Evolutionary conservation across 2,888 invertebrate genomes (phyloP).

Genomic region (Gerris lacustris): DNA sequence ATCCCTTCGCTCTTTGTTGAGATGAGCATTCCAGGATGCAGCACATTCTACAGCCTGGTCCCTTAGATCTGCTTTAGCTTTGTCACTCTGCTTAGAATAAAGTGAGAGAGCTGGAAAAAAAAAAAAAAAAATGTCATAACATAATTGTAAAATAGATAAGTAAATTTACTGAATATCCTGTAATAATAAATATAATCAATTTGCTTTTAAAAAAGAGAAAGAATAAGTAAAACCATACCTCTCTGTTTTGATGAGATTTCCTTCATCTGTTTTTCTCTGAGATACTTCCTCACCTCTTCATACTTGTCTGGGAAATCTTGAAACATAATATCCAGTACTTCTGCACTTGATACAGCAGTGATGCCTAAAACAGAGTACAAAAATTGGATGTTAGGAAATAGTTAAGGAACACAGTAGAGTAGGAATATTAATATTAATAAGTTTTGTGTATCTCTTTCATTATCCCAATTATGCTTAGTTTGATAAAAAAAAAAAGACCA

Average conservation of each 20-base stretch:
- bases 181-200: neutral
- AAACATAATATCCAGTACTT: conserved; percentile 89
- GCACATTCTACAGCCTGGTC: conserved; percentile 63
- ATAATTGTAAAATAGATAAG: neutral
- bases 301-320: conserved; percentile 91
- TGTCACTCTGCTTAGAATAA: conserved; percentile 13
- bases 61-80: conserved; percentile 27
- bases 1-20: conserved; percentile 58
- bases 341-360: conserved; percentile 81
- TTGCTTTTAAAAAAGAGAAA: neutral
- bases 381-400: too few species aligned
- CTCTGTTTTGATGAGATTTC: conserved; percentile 56
- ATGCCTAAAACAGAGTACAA: conserved; percentile 54
- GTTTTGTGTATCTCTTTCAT: conserved; percentile 9
- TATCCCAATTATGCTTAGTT: too few species aligned
- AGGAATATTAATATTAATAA: neutral
- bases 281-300: conserved; percentile 70
- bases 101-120: conserved; percentile 2
- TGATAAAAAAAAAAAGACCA: too few species aligned
- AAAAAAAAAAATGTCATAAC: too few species aligned
- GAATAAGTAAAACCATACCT: conserved; percentile 35
- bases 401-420: neutral
- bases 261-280: conserved; percentile 55
- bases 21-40: conserved; percentile 74
- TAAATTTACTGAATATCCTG: neutral